These are phyloP conservation scores for Trachelus tabidus DNA, from an alignment of 2,888 invertebrate genomes.

Conservation along the genomic window DNA sequence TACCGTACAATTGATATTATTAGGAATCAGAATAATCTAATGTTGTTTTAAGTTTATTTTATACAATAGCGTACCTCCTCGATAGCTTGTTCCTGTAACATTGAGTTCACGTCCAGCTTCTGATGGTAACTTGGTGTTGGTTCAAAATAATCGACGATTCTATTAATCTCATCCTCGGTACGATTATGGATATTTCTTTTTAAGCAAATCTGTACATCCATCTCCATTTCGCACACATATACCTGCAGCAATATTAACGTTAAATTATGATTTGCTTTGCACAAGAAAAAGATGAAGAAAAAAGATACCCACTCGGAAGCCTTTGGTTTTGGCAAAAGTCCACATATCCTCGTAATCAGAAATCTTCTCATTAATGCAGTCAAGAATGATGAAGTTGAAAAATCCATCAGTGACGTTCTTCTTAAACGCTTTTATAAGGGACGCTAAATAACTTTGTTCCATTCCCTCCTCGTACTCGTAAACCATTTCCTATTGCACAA, in stretches of 20 bases:
- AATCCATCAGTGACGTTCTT: conserved; percentile 91
- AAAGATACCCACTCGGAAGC: conserved; percentile 77
- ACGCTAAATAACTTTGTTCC: conserved; percentile 85
- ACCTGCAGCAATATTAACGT: conserved; percentile 72
- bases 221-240: conserved; percentile 89
- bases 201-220: conserved; percentile 81
- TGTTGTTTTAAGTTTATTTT: neutral
- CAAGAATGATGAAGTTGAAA: conserved; percentile 92
- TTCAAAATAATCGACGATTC: conserved; percentile 79
- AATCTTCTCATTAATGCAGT: conserved; percentile 87
- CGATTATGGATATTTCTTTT: conserved; percentile 89
- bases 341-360: conserved; percentile 89
- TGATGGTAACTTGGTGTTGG: conserved; percentile 84
- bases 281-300: neutral
- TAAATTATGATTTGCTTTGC: neutral
- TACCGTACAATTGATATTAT: neutral
- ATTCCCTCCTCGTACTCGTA: conserved; percentile 90
- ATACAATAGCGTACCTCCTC: conserved; percentile 72
- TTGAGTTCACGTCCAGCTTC: conserved; percentile 82
- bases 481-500: conserved; percentile 72
- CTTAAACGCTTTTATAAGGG: conserved; percentile 89
- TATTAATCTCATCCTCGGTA: conserved; percentile 80
- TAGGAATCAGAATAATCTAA: conserved; percentile 14
- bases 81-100: conserved; percentile 86
- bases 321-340: conserved; percentile 85